Base-by-base conservation (phyloP, 2,888 invertebrate genomes). In the Tetranychus truncatus region DNA sequence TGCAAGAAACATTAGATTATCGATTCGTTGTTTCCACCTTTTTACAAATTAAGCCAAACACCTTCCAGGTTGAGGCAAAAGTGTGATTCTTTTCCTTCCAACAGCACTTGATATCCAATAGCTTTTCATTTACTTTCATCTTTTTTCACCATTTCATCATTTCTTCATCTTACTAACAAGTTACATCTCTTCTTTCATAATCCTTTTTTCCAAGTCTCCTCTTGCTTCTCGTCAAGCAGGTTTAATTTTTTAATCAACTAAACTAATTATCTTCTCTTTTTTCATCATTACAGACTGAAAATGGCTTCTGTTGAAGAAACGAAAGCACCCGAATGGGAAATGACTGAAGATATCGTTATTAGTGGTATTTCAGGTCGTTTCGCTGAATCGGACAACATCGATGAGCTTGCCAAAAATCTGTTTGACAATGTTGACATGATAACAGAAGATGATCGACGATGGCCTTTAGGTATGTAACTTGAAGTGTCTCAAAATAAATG, bases 381-480 rank as follows among this genome's bases (percentile, higher is more conserved):
- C 80, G 97, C 97, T 15, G 92, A 96, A 84, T 92, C 91, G 78
- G 87, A 89, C 80, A 89, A 86, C 83, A 89, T 97, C 81, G 91
- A 91, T 80, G 96, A 97, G 85, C 96, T 97, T 84, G 90, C 89
- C 81, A 87, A 90, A 81, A 89, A 95, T 83, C 87, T 97, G 75
- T 90, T 93, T 83, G 89, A 89, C 77, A 92, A 92, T 75, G 87
- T 92, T 71, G 96, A 97, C 83, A 88, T 97, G 85, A 89, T 96
- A 77, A 95, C 92, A 46, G 94, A 91, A 79, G 94, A 95, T 82
- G 90, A 89, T 79, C 86, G 92, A 78, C 86, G 95, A 82, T 96
- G 95, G 95, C 76, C 77, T 55, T 21, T 73, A 34, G 76, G 76
- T 76, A 74, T 20, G 76, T 74, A n/a, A 24, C 20, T 15, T 18